A percentile compares a stretch with the other conserved stretches of the same genome.
Evolutionary conservation across 2,888 invertebrate genomes (phyloP).

Genomic region (Pegoplata infirma): DNA sequence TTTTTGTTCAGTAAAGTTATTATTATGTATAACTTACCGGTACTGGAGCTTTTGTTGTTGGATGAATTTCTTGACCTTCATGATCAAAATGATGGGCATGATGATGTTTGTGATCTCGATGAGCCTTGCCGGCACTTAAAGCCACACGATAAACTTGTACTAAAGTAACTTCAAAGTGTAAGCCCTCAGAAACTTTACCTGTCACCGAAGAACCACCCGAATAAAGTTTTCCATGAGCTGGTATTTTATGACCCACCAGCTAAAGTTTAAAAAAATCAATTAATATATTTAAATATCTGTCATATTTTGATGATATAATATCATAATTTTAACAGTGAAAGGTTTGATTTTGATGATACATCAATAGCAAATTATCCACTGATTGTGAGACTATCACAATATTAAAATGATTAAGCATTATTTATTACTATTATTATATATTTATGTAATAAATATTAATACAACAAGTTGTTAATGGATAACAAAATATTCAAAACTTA

Average conservation of each 20-base stretch:
- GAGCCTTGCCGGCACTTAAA: conserved; percentile 90
- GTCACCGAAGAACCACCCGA: conserved; percentile 81
- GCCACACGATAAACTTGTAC: conserved; percentile 89
- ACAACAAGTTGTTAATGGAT: background rate
- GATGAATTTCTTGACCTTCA: conserved; percentile 83
- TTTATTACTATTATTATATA: background rate
- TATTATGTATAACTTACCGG: conserved; percentile 68
- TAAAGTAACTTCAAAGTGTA: conserved; percentile 85
- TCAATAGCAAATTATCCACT: background rate
- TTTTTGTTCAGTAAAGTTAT: background rate
- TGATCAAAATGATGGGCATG: conserved; percentile 90
- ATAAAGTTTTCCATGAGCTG: conserved; percentile 86
- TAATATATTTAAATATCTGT: conserved; percentile 18
- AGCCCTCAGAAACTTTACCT: conserved; percentile 73
- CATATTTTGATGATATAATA: background rate
- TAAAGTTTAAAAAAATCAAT: conserved; percentile 70
- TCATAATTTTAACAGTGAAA: conserved; percentile 16
- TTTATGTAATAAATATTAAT: background rate
- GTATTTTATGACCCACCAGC: conserved; percentile 88
- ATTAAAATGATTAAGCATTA: background rate
- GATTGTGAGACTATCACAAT: too few species aligned
- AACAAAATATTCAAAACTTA: conserved; percentile 78
- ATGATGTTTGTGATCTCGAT: conserved; percentile 92
- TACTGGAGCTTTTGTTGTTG: conserved; percentile 80
- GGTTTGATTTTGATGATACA: background rate